phyloP scores from a whole-genome alignment of 2,888 invertebrate genomes.

The Euproctis similis region DNA sequence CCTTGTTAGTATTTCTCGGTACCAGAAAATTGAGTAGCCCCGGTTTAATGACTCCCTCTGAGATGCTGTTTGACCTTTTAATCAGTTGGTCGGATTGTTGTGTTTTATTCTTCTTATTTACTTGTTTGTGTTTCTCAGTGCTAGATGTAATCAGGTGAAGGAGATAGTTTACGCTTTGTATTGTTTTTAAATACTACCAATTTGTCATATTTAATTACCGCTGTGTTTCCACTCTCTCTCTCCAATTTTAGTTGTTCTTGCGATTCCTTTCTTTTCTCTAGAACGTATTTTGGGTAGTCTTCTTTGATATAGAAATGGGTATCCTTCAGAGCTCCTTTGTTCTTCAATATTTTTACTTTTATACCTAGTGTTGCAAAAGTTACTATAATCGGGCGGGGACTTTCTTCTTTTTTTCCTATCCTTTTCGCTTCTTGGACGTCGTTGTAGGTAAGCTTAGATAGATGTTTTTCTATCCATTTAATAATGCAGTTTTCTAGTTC shows the following conservation, averaged over 20 bases:
- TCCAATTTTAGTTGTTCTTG: neutral
- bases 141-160: no score
- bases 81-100: no score
- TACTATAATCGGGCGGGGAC: conserved; percentile 2
- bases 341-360: conserved; percentile 6
- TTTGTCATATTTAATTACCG: no score
- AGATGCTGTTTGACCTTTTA: no score
- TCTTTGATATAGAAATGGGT: neutral
- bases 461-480: conserved; percentile 1
- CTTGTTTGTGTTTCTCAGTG: no score
- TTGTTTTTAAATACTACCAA: no score
- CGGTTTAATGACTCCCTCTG: no score
- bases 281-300: neutral
- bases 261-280: neutral
- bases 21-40: no score
- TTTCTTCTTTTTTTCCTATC: conserved; percentile 1
- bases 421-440: conserved; percentile 2
- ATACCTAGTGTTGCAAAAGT: conserved; percentile 2
- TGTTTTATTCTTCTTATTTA: no score
- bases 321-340: conserved; percentile 3
- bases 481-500: neutral
- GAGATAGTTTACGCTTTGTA: no score
- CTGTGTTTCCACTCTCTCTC: conserved; percentile 1
- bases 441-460: neutral
- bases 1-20: no score